These are phyloP conservation scores for Ictidomys tridecemlineatus DNA, from an alignment of 2,113 vertebrate genomes.

Conservation along the genomic window DNA sequence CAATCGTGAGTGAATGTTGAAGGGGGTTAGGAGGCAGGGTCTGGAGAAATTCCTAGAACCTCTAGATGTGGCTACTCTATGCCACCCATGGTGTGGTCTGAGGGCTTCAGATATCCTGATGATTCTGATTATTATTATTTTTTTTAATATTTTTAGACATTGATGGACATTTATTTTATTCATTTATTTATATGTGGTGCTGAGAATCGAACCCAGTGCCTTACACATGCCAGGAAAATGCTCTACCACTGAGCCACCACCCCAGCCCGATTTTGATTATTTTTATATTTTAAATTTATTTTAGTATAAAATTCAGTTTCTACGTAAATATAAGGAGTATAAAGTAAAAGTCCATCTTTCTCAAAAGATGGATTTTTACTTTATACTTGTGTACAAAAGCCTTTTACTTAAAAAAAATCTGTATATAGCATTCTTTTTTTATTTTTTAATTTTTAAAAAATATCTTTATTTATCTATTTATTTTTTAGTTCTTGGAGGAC, in stretches of 20 bases:
- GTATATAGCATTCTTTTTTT: background rate
- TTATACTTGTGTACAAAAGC: background rate
- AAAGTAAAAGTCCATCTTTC: constrained; percentile 35
- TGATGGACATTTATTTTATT: too few species aligned
- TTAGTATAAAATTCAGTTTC: background rate
- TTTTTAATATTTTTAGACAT: too few species aligned
- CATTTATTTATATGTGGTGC: too few species aligned
- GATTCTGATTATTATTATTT: too few species aligned
- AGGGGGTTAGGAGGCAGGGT: background rate
- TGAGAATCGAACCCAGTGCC: too few species aligned
- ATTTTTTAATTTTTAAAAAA: too few species aligned
- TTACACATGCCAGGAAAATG: too few species aligned
- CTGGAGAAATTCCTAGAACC: constrained; percentile 28
- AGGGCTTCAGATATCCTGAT: background rate
- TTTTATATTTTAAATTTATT: background rate
- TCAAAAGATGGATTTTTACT: too few species aligned
- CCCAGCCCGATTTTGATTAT: too few species aligned
- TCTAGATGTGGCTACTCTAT: background rate
- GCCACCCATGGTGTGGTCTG: background rate
- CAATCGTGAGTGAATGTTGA: constrained; percentile 10
- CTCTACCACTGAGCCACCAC: too few species aligned
- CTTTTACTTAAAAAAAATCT: background rate
- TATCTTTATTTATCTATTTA: too few species aligned
- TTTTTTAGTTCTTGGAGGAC: too few species aligned
- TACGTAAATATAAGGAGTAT: background rate